These are phyloP conservation scores for Poicephalus meyeri DNA, from an alignment of 2,113 vertebrate genomes.

Conservation along the genomic window DNA sequence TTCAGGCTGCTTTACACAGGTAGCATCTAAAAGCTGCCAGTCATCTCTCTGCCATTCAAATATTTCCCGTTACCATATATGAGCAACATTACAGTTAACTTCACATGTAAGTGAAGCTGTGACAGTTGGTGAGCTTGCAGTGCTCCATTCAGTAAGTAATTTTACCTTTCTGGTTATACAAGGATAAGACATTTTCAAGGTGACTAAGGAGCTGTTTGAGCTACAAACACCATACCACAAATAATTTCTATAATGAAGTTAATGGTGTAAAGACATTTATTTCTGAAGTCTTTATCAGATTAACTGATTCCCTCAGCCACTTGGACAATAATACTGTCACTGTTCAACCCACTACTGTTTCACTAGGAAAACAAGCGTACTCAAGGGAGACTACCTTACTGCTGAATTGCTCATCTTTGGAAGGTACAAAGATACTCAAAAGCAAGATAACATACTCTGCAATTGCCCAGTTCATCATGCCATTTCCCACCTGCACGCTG, in stretches of 20 bases:
- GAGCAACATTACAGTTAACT: background rate
- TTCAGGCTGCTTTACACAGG: background rate
- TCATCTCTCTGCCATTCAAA: background rate
- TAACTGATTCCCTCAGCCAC: background rate
- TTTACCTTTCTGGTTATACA: background rate
- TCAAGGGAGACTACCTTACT: background rate
- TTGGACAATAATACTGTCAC: background rate
- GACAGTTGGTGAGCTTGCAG: background rate
- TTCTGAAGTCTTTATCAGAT: background rate
- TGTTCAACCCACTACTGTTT: background rate
- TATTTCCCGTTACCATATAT: background rate
- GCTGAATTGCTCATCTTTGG: background rate
- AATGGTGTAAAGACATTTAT: background rate
- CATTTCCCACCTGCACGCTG: constrained; percentile 87
- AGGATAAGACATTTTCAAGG: background rate
- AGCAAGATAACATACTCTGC: background rate
- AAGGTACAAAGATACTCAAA: background rate
- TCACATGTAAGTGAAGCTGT: background rate
- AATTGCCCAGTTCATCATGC: background rate
- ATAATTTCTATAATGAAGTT: background rate
- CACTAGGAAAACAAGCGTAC: background rate
- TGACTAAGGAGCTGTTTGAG: background rate
- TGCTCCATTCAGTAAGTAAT: rapidly evolving
- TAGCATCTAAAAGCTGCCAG: background rate
- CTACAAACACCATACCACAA: background rate